A percentile compares a stretch with the other conserved stretches of the same genome.
Evolutionary conservation across 2,797 vertebrate genomes (phyloP).

Genomic region (Denticeps clupeoides): DNA sequence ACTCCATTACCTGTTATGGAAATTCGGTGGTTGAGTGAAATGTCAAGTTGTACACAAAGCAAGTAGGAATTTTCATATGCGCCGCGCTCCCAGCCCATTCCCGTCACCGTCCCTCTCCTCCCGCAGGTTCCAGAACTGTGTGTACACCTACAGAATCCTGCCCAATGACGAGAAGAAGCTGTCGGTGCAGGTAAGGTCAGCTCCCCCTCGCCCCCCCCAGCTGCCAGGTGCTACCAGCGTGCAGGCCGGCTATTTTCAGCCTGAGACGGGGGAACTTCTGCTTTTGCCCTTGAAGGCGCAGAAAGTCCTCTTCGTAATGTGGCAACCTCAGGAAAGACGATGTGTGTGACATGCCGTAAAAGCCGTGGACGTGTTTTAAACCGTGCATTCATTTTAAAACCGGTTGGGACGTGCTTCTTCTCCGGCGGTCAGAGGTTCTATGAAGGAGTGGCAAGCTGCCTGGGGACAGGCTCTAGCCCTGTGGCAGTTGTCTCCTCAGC

Average conservation of each 20-base stretch:
- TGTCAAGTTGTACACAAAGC: neutral
- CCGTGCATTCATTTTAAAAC: no score
- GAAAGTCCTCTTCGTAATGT: neutral
- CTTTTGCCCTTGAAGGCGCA: neutral
- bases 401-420: no score
- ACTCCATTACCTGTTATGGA: neutral
- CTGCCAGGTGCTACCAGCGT: no score
- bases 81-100: no score
- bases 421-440: neutral
- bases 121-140: slow-evolving; percentile 80
- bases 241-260: slow-evolving; percentile 12
- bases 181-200: slow-evolving; percentile 82
- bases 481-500: slow-evolving; percentile 22
- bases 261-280: slow-evolving; percentile 1
- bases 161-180: slow-evolving; percentile 85
- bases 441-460: slow-evolving; percentile 11
- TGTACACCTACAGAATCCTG: slow-evolving; percentile 95
- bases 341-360: no score
- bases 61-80: no score
- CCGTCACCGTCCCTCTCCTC: no score
- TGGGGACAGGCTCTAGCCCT: slow-evolving; percentile 1
- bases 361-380: no score
- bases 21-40: neutral
- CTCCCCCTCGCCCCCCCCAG: no score
- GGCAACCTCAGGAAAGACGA: no score